phyloP scores from a whole-genome alignment of 2,113 vertebrate species.

The Numida meleagris region DNA sequence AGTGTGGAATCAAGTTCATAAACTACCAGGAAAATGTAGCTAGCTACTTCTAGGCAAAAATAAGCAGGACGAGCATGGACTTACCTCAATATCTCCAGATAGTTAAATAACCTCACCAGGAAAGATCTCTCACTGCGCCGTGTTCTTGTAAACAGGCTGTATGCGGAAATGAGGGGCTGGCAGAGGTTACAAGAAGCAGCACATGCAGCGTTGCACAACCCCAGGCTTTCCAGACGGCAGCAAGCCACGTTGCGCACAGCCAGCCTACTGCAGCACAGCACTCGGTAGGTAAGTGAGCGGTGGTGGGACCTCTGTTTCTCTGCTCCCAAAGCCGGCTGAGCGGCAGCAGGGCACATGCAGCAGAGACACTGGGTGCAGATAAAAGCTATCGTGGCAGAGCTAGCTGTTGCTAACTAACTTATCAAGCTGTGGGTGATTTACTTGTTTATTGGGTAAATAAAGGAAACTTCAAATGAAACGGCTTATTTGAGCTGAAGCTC shows the following conservation, averaged over 20 bases:
- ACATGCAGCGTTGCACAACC: constrained; percentile 5
- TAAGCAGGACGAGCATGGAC: neutral
- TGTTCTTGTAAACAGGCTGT: neutral
- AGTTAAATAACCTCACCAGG: neutral
- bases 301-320: neutral
- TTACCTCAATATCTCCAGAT: neutral
- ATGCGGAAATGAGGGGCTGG: neutral
- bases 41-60: neutral
- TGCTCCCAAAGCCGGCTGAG: neutral
- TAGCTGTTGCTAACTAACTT: neutral
- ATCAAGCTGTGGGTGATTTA: neutral
- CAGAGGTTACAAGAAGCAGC: neutral
- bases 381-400: neutral
- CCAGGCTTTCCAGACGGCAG: neutral
- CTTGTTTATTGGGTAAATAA: neutral
- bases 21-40: neutral
- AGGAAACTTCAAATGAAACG: neutral
- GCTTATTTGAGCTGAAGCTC: neutral
- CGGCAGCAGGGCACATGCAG: neutral
- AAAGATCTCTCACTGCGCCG: fast-evolving
- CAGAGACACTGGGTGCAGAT: fast-evolving
- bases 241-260: neutral
- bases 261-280: neutral
- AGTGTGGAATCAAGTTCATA: neutral
- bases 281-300: neutral